phyloP scores from a whole-genome alignment of 35 echinoderm and acorn worm genomes.

The Eucidaris tribuloides region DNA sequence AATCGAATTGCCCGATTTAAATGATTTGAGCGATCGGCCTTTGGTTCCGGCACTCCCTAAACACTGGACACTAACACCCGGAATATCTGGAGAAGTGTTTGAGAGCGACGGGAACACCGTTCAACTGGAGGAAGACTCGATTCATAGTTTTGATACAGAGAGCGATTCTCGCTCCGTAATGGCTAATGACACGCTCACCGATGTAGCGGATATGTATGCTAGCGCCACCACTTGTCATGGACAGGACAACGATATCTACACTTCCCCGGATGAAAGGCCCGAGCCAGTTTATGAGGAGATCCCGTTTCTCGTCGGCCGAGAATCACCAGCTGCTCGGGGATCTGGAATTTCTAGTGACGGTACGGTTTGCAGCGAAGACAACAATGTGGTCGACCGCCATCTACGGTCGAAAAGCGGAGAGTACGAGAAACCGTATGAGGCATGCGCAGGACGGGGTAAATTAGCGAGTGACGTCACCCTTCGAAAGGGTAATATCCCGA shows the following conservation, averaged over 20 bases:
- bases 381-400: conserved; percentile 10
- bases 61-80: neutral
- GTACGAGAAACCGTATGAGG: neutral
- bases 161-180: conserved; percentile 2
- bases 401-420: conserved; percentile 2
- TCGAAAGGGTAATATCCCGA: neutral
- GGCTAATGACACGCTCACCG: conserved; percentile 17
- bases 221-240: conserved; percentile 17
- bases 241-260: conserved; percentile 2
- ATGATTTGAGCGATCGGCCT: conserved; percentile 8
- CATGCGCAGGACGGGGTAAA: neutral
- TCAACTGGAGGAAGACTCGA: conserved; percentile 22
- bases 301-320: neutral
- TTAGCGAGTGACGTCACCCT: conserved; percentile 3
- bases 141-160: conserved; percentile 22
- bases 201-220: conserved; percentile 17
- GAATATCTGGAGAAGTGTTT: neutral
- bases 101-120: conserved; percentile 25
- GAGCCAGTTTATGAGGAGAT: conserved; percentile 25
- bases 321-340: neutral
- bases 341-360: neutral
- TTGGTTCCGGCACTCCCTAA: neutral
- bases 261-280: neutral
- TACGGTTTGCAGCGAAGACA: neutral
- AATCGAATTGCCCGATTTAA: conserved; percentile 19